Base-by-base conservation (phyloP, 2,888 invertebrate genomes). In the Eurytoma californica region DNA sequence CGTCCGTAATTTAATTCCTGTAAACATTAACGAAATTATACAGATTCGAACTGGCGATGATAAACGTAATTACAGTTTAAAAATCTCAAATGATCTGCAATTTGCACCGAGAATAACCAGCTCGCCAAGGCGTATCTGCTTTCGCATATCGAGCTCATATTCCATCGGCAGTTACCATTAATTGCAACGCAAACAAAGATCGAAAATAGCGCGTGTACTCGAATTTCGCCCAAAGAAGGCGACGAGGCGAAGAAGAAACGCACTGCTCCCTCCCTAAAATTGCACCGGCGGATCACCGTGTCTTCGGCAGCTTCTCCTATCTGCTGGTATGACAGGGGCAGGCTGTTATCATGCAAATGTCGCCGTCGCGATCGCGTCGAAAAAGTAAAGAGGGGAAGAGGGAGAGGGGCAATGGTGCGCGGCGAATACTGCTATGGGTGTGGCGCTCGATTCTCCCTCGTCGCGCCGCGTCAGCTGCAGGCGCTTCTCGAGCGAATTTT, bases 321-420 rank as follows among this genome's bases (percentile, higher is more conserved):
- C 66, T 70, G 81, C 75, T 76, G 73, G 79, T 81, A 77, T 82
- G 80, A 82, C 76, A 79, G 72, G 57, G 68, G 65, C 76, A 76
- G 75, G 66, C 79, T 82, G 82, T 82, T 82, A 84, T 84, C 83
- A 83, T 83, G 83, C 82, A 83, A 83, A 83, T 83, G 58, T 73
- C 67, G 78, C 61, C 49, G 58, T 60, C 55, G 18, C 18, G 60
- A 51, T 60, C 70, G 60, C 9, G 14, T 18, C 58, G 16, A 39
- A 63, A 63, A 39, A 39, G 39, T 7, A 18, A 3, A 5, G 66
- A 67, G 30, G 7, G 20, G 49, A 68, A 61, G 80, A n/a, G 63
- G n/a, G 39, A n/a, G 47, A 16, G 49, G 67, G 58, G 49, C 3
- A 60, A 66, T 60, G 76, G 81, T 80, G 77, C 72, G 63, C 73